Evolutionary conservation across 2,888 invertebrate species (phyloP).

Genomic region (Lasiommata megera): DNA sequence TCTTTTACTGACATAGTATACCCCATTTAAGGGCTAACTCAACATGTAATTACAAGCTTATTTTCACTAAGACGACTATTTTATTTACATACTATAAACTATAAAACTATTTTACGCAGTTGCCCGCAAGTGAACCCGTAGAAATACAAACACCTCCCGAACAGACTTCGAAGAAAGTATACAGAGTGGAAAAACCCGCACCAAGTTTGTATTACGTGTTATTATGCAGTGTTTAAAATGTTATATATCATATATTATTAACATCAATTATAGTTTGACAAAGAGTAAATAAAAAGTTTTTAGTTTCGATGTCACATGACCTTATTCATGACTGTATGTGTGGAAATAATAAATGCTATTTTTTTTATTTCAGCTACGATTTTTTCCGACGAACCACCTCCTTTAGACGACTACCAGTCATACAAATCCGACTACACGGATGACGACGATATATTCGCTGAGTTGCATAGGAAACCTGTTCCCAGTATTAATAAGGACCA

Average conservation of each 20-base stretch:
- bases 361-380: slow-evolving; percentile 53
- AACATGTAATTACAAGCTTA: too few species aligned
- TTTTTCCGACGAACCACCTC: slow-evolving; percentile 81
- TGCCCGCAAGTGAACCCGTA: slow-evolving; percentile 4
- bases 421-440: slow-evolving; percentile 38
- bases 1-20: too few species aligned
- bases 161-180: slow-evolving; percentile 50
- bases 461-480: slow-evolving; percentile 50
- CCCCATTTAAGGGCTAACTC: too few species aligned
- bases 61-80: too few species aligned
- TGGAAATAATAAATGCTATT: too few species aligned
- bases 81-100: too few species aligned
- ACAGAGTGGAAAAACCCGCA: slow-evolving; percentile 68
- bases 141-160: slow-evolving; percentile 27
- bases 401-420: slow-evolving; percentile 51
- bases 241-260: too few species aligned
- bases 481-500: slow-evolving; percentile 31
- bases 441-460: slow-evolving; percentile 59
- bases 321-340: not conserved
- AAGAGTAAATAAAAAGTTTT: too few species aligned
- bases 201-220: slow-evolving; percentile 46
- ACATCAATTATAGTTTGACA: too few species aligned
- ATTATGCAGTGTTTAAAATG: too few species aligned
- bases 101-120: not conserved
- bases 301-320: too few species aligned